Evolutionary conservation across 2,113 vertebrate genomes (phyloP).

Genomic region (Trichomycterus rosablanca): DNA sequence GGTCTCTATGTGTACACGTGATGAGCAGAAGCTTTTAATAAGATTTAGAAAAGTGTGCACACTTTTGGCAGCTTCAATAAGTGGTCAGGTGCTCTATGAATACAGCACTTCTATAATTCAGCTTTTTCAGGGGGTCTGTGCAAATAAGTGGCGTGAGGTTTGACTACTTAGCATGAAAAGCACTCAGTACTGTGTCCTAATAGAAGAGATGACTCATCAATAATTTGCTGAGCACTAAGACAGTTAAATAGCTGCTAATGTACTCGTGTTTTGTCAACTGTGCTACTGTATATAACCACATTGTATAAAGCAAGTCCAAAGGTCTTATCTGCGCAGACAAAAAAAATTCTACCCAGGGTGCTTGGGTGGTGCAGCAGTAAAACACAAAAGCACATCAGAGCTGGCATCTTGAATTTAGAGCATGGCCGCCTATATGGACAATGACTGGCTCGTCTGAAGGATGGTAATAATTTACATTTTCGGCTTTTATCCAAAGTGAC

Average conservation of each 20-base stretch:
- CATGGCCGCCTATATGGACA: too few species aligned
- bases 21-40: constrained; percentile 50
- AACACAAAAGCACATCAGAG: too few species aligned
- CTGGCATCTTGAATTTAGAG: too few species aligned
- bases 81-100: constrained; percentile 10
- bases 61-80: constrained; percentile 16
- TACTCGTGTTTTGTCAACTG: background rate
- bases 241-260: background rate
- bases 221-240: background rate
- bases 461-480: too few species aligned
- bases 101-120: background rate
- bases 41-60: constrained; percentile 46
- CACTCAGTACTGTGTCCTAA: background rate
- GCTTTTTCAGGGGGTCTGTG: background rate
- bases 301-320: background rate
- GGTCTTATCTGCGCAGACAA: too few species aligned
- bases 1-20: background rate
- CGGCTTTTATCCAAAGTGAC: too few species aligned
- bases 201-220: constrained; percentile 19
- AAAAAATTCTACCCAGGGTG: too few species aligned
- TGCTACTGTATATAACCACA: background rate
- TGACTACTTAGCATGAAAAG: too few species aligned
- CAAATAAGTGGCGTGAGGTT: background rate
- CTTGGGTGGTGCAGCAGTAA: too few species aligned
- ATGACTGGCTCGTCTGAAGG: too few species aligned